A percentile compares a stretch with the other conserved stretches of the same genome.
Conservation (phyloP, 2,888 invertebrate genomes). For the Meta bourneti region DNA sequence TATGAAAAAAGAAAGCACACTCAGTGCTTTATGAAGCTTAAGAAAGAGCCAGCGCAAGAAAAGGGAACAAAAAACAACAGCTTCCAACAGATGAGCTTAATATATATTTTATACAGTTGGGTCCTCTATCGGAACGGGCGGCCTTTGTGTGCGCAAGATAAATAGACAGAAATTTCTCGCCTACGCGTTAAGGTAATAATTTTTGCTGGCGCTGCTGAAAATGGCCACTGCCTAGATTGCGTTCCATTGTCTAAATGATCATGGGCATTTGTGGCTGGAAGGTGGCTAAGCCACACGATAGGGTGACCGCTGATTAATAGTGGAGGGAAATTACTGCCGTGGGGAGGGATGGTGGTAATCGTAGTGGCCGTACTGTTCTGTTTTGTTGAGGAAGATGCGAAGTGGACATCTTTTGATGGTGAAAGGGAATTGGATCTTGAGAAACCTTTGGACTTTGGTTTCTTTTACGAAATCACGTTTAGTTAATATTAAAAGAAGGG, state of each 20-base stretch:
- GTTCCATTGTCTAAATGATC: constrained; percentile 64
- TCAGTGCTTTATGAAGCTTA: constrained; percentile 60
- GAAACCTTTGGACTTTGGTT: no score
- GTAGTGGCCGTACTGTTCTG: not conserved
- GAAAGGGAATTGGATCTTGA: no score
- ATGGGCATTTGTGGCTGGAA: constrained; percentile 24
- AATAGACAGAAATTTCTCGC: constrained; percentile 44
- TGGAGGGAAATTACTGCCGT: constrained; percentile 32
- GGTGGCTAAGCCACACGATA: constrained; percentile 38
- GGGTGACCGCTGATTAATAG: constrained; percentile 43
- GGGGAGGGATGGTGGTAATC: constrained; percentile 12
- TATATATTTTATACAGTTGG: constrained; percentile 65
- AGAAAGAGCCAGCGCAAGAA: constrained; percentile 18
- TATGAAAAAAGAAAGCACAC: constrained; percentile 25
- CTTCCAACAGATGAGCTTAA: constrained; percentile 61
- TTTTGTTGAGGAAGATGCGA: no score
- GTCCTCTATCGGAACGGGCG: constrained; percentile 25
- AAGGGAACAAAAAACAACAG: not conserved
- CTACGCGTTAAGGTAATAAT: constrained; percentile 53
- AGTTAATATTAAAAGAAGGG: no score
- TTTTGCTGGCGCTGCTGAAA: constrained; percentile 18
- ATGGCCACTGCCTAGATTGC: constrained; percentile 26
- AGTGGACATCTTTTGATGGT: no score
- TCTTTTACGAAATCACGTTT: no score
- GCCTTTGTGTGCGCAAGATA: constrained; percentile 57